phyloP scores from a whole-genome alignment of 2,888 invertebrate species.

The Nowickia ferox region DNA sequence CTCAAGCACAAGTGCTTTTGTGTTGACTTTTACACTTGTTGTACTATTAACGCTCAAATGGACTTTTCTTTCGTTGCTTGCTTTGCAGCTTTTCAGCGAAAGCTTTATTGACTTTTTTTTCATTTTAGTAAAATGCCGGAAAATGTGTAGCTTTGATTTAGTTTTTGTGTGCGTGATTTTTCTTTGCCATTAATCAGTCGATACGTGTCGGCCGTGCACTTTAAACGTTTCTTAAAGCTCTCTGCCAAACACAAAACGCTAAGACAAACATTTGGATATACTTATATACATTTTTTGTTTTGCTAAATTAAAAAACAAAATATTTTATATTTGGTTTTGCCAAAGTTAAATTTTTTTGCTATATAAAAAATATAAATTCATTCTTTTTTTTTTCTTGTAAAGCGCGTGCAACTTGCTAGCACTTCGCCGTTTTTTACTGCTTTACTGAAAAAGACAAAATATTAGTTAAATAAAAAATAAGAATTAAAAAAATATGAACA shows the following conservation, averaged over 20 bases:
- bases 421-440: constrained; percentile 7
- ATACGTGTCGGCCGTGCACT: constrained; percentile 82
- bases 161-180: constrained; percentile 39
- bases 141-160: constrained; percentile 55
- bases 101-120: constrained; percentile 29
- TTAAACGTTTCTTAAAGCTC: constrained; percentile 64
- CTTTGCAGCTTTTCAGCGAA: constrained; percentile 15
- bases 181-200: constrained; percentile 78
- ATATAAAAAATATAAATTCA: not conserved
- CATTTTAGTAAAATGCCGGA: constrained; percentile 20
- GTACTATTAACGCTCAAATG: constrained; percentile 49
- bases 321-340: constrained; percentile 43
- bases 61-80: not conserved
- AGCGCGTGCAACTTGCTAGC: constrained; percentile 53
- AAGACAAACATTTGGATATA: not conserved
- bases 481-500: not conserved
- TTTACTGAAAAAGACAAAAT: constrained; percentile 10
- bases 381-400: not conserved
- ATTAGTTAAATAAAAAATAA: not conserved
- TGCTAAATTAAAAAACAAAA: constrained; percentile 9
- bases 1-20: constrained; percentile 20
- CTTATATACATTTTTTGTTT: constrained; percentile 4
- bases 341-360: constrained; percentile 41
- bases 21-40: not conserved
- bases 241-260: constrained; percentile 39